Base-by-base conservation (phyloP, 2,113 vertebrate species). In the Percopsis transmontana region DNA sequence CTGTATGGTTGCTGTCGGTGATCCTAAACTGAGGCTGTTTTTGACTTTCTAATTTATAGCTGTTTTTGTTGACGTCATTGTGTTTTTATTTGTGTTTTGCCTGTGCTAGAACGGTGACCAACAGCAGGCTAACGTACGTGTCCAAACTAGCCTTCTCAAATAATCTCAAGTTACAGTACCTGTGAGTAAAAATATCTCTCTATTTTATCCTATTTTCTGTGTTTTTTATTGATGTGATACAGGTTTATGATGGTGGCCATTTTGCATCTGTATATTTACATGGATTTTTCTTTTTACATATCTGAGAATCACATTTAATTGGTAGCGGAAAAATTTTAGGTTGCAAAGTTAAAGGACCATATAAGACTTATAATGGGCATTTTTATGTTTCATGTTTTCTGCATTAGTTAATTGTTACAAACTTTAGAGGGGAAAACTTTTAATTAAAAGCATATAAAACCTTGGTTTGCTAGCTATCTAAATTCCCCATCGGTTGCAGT, bases 131-230 rank as follows among this genome's bases (percentile, higher is more conserved):
- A 76, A 95, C 89, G 50, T 95, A 94, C 21, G 92, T 99, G 51
- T 96, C 96, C 24, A 92, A 90, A 75, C 92, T 94, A 68, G 96
- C 95, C 39, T 99, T 99, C 91, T 88, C 93, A 72, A 95, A 94
- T 91, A 99, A 96, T 18, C 45, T 85, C 76, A 97, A 96, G 61
- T 89, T 99, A 56, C 96, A 96, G 65, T 95, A 97, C 74, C 91
- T 99, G 97, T 99, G 83, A 97, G 97, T 98, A 66, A 18, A 65
- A 50, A 55, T 39, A 23, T 47, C 2, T 18, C 27, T 13, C n/a
- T n/a, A n/a, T n/a, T n/a, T n/a, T n/a, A n/a, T n/a, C 15, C 20
- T 38, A 1, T 10, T 39, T 6, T 27, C 6, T 44, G 3, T 38
- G 3, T 38, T 45, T 21, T 66, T 10, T 50, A 13, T n/a, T 72